phyloP scores from a whole-genome alignment of 2,113 vertebrate genomes.

The Cranoglanis bouderius region DNA sequence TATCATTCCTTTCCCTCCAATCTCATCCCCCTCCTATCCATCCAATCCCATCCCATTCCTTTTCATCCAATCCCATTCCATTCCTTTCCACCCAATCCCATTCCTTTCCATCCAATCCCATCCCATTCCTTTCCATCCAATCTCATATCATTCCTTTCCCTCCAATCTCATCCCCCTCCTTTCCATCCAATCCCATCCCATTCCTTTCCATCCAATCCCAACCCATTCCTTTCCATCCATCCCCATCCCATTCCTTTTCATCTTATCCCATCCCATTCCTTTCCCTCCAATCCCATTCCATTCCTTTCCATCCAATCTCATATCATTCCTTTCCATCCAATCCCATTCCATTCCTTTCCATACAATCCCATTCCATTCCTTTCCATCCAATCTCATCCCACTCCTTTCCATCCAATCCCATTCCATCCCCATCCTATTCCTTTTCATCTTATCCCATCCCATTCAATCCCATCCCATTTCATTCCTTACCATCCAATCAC shows the following conservation, averaged over 20 bases:
- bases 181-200: no score
- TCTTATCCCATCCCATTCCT: neutral
- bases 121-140: neutral
- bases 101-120: neutral
- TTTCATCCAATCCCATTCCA: neutral
- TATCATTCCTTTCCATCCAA: neutral
- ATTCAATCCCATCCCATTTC: neutral
- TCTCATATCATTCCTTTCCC: neutral
- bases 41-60: neutral
- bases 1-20: neutral
- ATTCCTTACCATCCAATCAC: neutral
- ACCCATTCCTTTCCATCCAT: neutral
- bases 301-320: no score
- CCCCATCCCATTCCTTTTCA: neutral
- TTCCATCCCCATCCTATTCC: neutral
- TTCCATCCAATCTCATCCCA: neutral
- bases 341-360: neutral
- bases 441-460: neutral
- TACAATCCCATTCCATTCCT: neutral
- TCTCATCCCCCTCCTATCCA: neutral
- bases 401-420: neutral
- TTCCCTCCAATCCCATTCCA: neutral
- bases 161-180: neutral
- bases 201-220: neutral
- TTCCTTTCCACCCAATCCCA: neutral